Base-by-base conservation (phyloP, 1,140 invertebrate genomes). In the Drosophila kurseongensis region DNA sequence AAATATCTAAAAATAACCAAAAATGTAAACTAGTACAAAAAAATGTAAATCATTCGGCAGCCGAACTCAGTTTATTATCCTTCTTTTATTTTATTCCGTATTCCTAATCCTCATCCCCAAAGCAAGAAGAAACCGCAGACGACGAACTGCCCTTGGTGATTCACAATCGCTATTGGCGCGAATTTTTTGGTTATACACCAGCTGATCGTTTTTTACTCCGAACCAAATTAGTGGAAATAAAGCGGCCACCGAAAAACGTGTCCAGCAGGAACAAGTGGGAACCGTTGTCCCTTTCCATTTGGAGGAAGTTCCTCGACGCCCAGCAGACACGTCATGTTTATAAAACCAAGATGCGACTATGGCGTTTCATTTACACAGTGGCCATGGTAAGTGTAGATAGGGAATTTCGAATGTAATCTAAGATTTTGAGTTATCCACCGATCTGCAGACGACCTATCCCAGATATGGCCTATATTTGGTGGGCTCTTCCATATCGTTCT, bases 401-500 rank as follows among this genome's bases (percentile, higher is more conserved):
- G 10, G 18, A 48, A 8, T 29, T 9, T 12, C 7, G 1, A n/a
- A 29, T 8, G 8, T 32, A 32, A 14, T 7, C 23, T n/a, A 27
- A 9, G 10, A 8, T 10, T 47, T 29, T 14, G 5, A 14, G 6
- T 14, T 52, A 9, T 18, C 10, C 13, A 9, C 23, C 10, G 12
- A n/a, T 52, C 10, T 44, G 13, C 47, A 96, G 95, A 93, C 93
- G n/a, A 92, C 93, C 60, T 95, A 95, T 92, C 95, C 95, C n/a
- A 94, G 94, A 47, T 97, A 96, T 94, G 96, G 96, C 44, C 93
- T 99, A 42, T 98, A 97, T 93, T 94, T 99, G 92, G 98, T 99
- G 62, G 98, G 98, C 0, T 99, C 98, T 0, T 99, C 98, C 14
- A 96, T 99, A 94, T 98, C 97, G 76, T 98, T 98, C 29, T 98